Conservation (phyloP, 2,888 invertebrate species). For the Asteroscopus sphinx region DNA sequence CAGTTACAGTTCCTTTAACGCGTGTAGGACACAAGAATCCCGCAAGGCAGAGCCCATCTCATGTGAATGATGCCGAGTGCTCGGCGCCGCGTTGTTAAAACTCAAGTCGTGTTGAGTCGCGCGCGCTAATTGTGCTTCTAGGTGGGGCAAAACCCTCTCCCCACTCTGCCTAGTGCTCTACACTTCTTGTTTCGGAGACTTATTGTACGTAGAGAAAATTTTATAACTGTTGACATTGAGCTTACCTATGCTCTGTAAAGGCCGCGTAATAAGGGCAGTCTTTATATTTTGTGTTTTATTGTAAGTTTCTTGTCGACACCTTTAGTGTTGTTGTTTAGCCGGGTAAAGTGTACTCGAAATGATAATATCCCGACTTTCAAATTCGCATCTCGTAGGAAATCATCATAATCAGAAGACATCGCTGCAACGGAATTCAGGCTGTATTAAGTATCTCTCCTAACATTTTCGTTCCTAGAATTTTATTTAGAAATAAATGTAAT, state of each 20-base stretch:
- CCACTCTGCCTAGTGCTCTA: conserved; percentile 73
- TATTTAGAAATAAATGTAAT: no score
- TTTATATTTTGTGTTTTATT: conserved; percentile 47
- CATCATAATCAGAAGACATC: neutral
- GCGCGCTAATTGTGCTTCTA: conserved; percentile 88
- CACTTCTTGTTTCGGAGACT: conserved; percentile 79
- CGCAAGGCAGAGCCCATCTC: conserved; percentile 73
- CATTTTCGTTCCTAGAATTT: no score
- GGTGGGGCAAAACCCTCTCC: conserved; percentile 64
- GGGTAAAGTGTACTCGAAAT: neutral
- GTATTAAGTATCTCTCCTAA: neutral
- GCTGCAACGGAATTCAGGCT: neutral
- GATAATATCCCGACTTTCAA: neutral
- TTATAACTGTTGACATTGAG: conserved; percentile 85
- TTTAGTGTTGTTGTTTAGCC: conserved; percentile 23
- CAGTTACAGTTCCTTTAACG: conserved; percentile 70
- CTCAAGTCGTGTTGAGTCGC: conserved; percentile 87
- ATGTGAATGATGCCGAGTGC: conserved; percentile 85
- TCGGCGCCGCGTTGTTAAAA: conserved; percentile 86
- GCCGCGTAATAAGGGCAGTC: conserved; percentile 29
- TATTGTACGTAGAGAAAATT: conserved; percentile 76
- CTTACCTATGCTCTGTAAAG: conserved; percentile 60
- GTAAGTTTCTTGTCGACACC: conserved; percentile 33
- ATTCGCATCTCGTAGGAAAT: no score
- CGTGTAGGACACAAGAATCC: conserved; percentile 71